phyloP scores from a whole-genome alignment of 2,113 vertebrate genomes.

The Carlito syrichta region DNA sequence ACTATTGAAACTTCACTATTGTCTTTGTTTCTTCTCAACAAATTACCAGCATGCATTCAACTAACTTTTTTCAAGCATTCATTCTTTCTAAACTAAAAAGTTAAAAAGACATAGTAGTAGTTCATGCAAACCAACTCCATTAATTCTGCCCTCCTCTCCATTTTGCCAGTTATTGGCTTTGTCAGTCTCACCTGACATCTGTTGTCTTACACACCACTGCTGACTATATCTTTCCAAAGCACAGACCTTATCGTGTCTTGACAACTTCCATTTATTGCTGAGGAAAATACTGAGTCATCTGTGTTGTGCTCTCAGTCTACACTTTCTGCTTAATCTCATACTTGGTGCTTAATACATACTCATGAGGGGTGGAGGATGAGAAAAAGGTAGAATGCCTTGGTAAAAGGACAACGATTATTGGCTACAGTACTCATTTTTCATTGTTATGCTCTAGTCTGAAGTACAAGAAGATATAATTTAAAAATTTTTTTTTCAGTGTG shows the following conservation, averaged over 20 bases:
- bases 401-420: not conserved
- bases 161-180: not conserved
- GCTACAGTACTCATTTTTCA: not conserved
- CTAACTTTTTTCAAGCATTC: not conserved
- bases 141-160: not conserved
- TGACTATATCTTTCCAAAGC: not conserved
- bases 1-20: not conserved
- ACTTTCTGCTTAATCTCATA: not conserved
- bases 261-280: not conserved
- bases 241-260: not conserved
- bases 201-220: not conserved
- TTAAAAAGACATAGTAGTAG: not conserved
- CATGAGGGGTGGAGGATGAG: rapidly evolving
- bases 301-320: not conserved
- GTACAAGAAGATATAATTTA: not conserved
- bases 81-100: not conserved
- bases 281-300: not conserved
- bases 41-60: not conserved
- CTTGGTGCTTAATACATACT: not conserved
- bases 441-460: not conserved
- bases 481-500: no score
- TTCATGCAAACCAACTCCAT: not conserved
- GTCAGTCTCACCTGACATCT: not conserved
- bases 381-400: not conserved
- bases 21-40: not conserved